Base-by-base conservation (phyloP, 2,888 invertebrate species). In the Oligia latruncula region DNA sequence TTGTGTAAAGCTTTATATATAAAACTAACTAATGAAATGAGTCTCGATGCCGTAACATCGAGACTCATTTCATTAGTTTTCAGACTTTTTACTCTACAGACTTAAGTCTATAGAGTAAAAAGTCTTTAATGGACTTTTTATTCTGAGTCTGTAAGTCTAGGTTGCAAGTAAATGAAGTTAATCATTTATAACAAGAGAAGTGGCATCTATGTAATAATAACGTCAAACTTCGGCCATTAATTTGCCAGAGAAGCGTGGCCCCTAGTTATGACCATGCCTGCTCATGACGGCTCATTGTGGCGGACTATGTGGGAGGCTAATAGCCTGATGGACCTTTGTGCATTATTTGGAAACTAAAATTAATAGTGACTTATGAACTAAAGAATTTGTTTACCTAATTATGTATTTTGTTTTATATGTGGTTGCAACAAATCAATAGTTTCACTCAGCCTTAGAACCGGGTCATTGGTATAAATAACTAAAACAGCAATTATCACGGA, bases 181-280 rank as follows among this genome's bases (percentile, higher is more conserved):
- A 77, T 86, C 62, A 82, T 81, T 72, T 77, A 71, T 73, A 74
- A 67, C 35, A 65, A 78, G 73, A 60, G 58, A 64, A 60, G 58
- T 11, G 58, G 35, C 29, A 40, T 67, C 29, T 71, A 71, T 71
- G 70, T 70, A 74, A 66, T 77, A 81, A 81, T 71, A 71, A 74
- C 71, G 77, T 80, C 66, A 65, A 74, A 94, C 52, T 82, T 82
- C 49, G 64, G 60, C 82, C 82, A 87, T 85, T 78, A 77, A 82
- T 88, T 75, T 65, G 29, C 65, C 65, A 79, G 73, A 73, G 62
- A 67, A 70, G 58, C 67, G 60, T 65, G 73, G 62, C 71, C 52
- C 70, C 73, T 82, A 73, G 77, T 77, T 77, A 74, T 77, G 77
- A 81, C 58, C 65, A 77, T 29, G 71, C 52, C 76, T 77, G 86